A percentile compares a stretch with the other conserved stretches of the same genome.
These are phyloP conservation scores for Alaudala cheleensis DNA, from an alignment of 2,113 vertebrate genomes.

Conservation along the genomic window DNA sequence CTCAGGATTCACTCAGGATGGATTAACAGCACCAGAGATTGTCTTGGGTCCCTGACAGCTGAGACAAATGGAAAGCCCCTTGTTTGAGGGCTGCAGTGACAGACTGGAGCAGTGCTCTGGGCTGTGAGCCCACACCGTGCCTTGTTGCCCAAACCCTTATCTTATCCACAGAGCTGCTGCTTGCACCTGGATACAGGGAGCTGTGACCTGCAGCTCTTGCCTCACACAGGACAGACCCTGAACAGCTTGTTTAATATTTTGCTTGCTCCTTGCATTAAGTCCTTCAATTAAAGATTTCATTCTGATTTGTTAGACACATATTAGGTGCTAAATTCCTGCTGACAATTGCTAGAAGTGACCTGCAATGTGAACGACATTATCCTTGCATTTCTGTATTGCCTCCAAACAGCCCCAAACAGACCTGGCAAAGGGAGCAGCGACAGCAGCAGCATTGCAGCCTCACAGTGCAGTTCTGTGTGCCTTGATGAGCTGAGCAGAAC, in stretches of 20 bases:
- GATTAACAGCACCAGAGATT: not conserved
- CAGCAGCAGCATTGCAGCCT: not conserved
- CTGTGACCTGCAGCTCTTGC: not conserved
- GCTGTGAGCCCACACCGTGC: accelerated
- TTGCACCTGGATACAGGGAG: not conserved
- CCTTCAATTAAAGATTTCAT: not conserved
- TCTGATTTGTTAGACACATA: not conserved
- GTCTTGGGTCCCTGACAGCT: not conserved
- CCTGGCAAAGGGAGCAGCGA: not conserved
- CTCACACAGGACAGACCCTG: not conserved
- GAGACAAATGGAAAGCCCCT: not conserved
- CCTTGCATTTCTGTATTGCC: not conserved
- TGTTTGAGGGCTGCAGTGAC: not conserved
- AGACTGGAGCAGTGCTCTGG: not conserved
- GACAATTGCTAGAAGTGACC: not conserved
- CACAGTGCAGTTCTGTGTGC: not conserved
- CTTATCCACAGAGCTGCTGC: not conserved
- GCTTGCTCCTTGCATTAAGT: not conserved
- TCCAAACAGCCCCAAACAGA: not conserved
- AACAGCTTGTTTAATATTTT: not conserved
- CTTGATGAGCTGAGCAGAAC: not conserved
- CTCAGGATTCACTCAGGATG: not conserved
- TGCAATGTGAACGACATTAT: accelerated
- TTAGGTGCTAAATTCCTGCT: not conserved
- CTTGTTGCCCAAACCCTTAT: not conserved